Conservation (phyloP, 1,140 invertebrate genomes). For the Drosophila rufa region DNA sequence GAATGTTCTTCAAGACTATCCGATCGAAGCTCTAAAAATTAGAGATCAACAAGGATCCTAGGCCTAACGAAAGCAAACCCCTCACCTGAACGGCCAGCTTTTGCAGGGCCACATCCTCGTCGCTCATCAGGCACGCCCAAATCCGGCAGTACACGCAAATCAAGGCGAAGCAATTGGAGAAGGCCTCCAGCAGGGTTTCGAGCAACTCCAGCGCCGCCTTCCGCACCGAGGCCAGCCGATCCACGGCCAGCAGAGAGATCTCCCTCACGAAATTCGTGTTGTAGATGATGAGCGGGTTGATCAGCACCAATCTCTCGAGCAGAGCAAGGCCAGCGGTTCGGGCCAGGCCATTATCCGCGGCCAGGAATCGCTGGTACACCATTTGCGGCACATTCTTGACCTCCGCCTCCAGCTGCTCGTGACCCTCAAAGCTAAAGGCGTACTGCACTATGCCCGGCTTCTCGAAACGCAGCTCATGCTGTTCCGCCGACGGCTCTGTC, state of each 20-base stretch:
- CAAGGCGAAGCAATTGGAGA: conserved; percentile 69
- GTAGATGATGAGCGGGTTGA: conserved; percentile 77
- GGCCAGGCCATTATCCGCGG: conserved; percentile 59
- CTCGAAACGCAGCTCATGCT: conserved; percentile 61
- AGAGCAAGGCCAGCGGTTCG: conserved; percentile 68
- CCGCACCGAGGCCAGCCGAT: conserved; percentile 67
- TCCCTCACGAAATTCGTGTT: conserved; percentile 77
- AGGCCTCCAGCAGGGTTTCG: conserved; percentile 63
- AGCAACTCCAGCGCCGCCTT: conserved; percentile 64
- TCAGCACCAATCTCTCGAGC: conserved; percentile 67
- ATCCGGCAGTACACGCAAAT: conserved; percentile 78
- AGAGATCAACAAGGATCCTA: too few relatives aligned
- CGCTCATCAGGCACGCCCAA: conserved; percentile 67
- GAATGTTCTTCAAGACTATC: conserved; percentile 62
- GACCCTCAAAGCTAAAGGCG: conserved; percentile 71
- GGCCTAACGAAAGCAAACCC: neutral
- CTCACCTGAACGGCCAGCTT: conserved; percentile 67
- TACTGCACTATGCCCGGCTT: conserved; percentile 55
- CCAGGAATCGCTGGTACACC: conserved; percentile 67
- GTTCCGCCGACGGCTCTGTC: conserved; percentile 28
- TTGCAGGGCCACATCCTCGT: conserved; percentile 68
- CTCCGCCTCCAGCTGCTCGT: conserved; percentile 57
- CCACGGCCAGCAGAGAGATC: conserved; percentile 54
- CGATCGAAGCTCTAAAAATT: conserved; percentile 69
- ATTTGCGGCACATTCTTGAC: conserved; percentile 61